Evolutionary conservation across 2,888 invertebrate genomes (phyloP), one percentile per base, ranked within the genome.

Genomic region (Neria commutata): DNA sequence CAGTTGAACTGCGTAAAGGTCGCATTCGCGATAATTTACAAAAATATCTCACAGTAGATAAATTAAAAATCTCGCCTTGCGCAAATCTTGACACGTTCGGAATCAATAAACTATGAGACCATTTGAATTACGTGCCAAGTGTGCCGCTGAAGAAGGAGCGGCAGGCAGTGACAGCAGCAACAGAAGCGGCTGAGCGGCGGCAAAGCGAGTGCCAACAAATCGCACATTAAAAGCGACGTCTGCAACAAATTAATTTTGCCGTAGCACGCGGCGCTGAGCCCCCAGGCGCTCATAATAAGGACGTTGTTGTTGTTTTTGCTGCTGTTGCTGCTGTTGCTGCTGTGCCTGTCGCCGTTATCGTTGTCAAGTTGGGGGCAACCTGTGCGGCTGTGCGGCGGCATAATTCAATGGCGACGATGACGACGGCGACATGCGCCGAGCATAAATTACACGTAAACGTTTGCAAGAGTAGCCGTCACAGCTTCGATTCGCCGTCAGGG

Each of bases 71-170:
- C 21, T 26, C 47, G 26, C 48, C 26, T 1, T 46, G 49, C 37
- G 29, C 17, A 60, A 57, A 51, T 51, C 50, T 25, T 11, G 21
- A 17, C 37, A 34, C 45, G 54, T 42, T 23, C 19, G 48, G 24
- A 61, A 55, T 53, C 58, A 56, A 56, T 62, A 56, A 56, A 56
- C 58, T 50, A 23, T 1, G 34, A 53, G 59, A 56, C 56, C 56
- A 72, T 73, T 70, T 63, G 67, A 70, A 72, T 74, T 72, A 74
- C 76, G 76, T 76, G 76, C 74, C 72, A 66, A 68, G 59, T 68
- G 61, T 58, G 66, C 62, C 37, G 5, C 29, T 51, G 19, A 3
- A 19, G 19, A 16, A 49, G 23, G 19, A 19, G 3, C 19, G 45
- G n/a, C n/a, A n/a, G 23, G 6, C 47, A 47, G 25, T 25, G 16